Evolutionary conservation across 2,113 vertebrate species (phyloP).

Genomic region (Actenoides hombroni): DNA sequence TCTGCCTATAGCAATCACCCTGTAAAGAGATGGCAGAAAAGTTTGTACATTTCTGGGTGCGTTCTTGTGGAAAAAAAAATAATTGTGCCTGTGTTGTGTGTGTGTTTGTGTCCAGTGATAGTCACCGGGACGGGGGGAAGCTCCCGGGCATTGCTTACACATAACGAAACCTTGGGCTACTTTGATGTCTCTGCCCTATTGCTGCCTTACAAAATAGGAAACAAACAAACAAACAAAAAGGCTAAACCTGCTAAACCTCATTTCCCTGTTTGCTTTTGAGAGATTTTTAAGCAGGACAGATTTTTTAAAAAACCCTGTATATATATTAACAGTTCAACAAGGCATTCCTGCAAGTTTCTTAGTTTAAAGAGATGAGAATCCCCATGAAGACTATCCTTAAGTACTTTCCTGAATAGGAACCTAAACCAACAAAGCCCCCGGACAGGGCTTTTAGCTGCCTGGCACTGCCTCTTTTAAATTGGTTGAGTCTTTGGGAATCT

Average conservation of each 20-base stretch:
- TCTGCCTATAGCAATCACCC: background rate
- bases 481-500: conserved; percentile 21
- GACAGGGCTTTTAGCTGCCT: conserved; percentile 28
- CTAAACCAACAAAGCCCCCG: background rate
- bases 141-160: background rate
- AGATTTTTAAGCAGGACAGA: background rate
- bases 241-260: background rate
- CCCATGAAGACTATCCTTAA: conserved; percentile 12
- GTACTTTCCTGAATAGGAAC: conserved; percentile 41
- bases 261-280: background rate
- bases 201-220: background rate
- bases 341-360: conserved; percentile 6
- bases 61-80: background rate
- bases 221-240: background rate
- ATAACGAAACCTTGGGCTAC: background rate
- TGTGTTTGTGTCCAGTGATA: background rate
- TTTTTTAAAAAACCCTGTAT: background rate
- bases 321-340: background rate
- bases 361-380: conserved; percentile 1
- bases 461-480: background rate
- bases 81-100: background rate
- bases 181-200: background rate
- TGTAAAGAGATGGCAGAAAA: background rate
- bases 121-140: background rate
- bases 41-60: background rate